These are phyloP conservation scores for Magallana angulata DNA, from an alignment of 1,140 invertebrate species.

Conservation along the genomic window DNA sequence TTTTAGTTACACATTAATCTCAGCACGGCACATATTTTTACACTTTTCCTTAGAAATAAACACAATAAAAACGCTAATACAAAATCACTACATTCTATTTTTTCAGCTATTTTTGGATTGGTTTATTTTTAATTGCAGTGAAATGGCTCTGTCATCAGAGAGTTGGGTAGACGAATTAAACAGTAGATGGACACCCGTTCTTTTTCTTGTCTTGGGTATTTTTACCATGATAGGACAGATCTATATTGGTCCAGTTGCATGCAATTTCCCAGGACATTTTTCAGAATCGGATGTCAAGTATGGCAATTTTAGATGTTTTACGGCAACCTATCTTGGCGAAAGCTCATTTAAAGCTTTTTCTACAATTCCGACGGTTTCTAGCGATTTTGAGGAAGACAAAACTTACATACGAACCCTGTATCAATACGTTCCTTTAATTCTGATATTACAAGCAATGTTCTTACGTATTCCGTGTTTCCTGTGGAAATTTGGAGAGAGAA, in stretches of 20 bases:
- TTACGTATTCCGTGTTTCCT: not conserved
- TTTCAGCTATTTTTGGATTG: no score
- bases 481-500: not conserved
- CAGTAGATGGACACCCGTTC: not conserved
- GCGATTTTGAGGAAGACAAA: not conserved
- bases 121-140: no score
- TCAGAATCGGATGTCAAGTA: not conserved
- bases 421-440: not conserved
- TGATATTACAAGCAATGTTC: not conserved
- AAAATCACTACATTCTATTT: no score
- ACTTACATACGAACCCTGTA: not conserved
- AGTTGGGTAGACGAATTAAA: not conserved
- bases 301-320: not conserved
- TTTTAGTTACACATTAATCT: no score
- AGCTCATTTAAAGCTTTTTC: not conserved
- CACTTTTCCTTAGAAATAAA: no score
- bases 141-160: not conserved
- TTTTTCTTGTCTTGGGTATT: not conserved
- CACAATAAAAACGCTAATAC: no score
- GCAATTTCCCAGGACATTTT: not conserved
- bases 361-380: not conserved
- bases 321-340: not conserved
- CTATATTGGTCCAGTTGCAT: not conserved
- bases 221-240: not conserved
- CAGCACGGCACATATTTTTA: no score